phyloP scores from a whole-genome alignment of 2,113 vertebrate species.

The Chionomys nivalis region DNA sequence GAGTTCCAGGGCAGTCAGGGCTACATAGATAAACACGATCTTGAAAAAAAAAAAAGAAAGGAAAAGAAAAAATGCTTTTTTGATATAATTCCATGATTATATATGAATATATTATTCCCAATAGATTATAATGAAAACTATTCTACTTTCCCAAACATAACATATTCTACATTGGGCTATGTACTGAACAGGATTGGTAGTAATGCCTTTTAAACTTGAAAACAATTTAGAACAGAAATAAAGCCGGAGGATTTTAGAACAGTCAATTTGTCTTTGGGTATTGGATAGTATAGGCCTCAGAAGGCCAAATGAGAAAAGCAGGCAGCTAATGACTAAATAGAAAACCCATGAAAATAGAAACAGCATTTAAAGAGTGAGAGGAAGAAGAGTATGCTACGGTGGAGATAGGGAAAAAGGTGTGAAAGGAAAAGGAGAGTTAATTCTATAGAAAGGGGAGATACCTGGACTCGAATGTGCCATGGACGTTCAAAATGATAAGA shows the following conservation, averaged over 20 bases:
- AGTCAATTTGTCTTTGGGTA: background rate
- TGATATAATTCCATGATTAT: conserved; percentile 55
- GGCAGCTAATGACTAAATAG: background rate
- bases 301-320: background rate
- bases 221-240: conserved; percentile 5
- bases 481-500: background rate
- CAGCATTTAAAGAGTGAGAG: background rate
- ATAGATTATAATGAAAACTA: conserved; percentile 33
- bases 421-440: background rate
- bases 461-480: background rate
- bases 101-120: conserved; percentile 63
- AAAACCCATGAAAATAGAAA: background rate
- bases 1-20: background rate
- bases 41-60: background rate
- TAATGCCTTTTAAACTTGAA: conserved; percentile 51
- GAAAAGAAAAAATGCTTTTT: background rate
- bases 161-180: conserved; percentile 28
- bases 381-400: background rate
- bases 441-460: background rate
- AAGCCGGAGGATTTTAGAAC: background rate
- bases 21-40: background rate
- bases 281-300: background rate
- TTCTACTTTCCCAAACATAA: conserved; percentile 16
- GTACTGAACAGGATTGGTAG: conserved; percentile 37
- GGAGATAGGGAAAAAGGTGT: background rate